A percentile compares a stretch with the other conserved stretches of the same genome.
phyloP scores from a whole-genome alignment of 2,888 invertebrate species.

The Schizotus pectinicornis region DNA sequence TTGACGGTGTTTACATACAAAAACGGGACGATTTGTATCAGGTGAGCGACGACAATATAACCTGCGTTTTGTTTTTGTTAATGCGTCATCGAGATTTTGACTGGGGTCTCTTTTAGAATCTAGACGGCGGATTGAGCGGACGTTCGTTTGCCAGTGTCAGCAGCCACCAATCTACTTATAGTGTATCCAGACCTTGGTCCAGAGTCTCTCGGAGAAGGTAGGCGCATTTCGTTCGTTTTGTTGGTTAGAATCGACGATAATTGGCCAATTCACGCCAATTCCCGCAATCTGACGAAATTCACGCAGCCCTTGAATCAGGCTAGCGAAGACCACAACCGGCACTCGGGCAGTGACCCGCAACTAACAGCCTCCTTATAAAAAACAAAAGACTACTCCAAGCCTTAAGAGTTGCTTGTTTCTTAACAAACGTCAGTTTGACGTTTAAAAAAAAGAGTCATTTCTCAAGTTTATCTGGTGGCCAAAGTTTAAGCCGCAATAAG shows the following conservation, averaged over 20 bases:
- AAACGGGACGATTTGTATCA: slow-evolving; percentile 49
- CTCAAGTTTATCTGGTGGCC: too few relatives aligned
- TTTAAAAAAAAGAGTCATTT: too few relatives aligned
- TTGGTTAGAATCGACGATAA: slow-evolving; percentile 15
- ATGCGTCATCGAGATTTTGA: slow-evolving; percentile 24
- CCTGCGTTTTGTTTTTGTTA: slow-evolving; percentile 43
- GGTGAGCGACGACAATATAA: slow-evolving; percentile 45
- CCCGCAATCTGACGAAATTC: too few relatives aligned
- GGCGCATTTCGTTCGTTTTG: slow-evolving; percentile 36
- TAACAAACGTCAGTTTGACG: too few relatives aligned
- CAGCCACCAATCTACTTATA: slow-evolving; percentile 67
- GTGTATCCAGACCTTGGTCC: slow-evolving; percentile 71
- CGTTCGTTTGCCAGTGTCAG: slow-evolving; percentile 66
- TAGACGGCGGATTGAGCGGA: slow-evolving; percentile 67
- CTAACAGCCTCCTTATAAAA: too few relatives aligned
- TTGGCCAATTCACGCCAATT: slow-evolving; percentile 19
- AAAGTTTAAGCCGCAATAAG: too few relatives aligned
- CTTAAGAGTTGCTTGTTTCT: too few relatives aligned
- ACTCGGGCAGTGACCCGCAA: too few relatives aligned
- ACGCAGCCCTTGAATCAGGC: too few relatives aligned
- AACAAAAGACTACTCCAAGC: too few relatives aligned
- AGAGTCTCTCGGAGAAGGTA: slow-evolving; percentile 71
- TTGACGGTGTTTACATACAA: slow-evolving; percentile 48
- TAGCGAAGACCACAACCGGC: too few relatives aligned
- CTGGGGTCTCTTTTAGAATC: slow-evolving; percentile 59